These are phyloP conservation scores for Helostoma temminkii DNA, from an alignment of 2,797 vertebrate genomes.

Conservation along the genomic window DNA sequence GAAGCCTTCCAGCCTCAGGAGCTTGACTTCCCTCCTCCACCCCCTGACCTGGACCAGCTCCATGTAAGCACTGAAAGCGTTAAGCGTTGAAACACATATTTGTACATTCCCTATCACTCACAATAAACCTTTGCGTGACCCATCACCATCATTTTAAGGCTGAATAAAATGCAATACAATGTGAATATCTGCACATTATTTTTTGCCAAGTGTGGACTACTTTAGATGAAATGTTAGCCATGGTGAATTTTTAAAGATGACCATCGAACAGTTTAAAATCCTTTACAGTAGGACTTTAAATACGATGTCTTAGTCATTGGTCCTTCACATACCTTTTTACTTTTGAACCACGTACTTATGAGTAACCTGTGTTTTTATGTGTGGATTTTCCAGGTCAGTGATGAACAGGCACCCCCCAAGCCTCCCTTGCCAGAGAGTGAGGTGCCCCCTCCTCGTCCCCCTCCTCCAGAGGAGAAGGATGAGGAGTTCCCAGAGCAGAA, in stretches of 20 bases:
- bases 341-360: not conserved
- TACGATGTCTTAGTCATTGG: no score
- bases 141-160: no score
- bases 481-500: conserved; percentile 98
- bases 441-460: conserved; percentile 94
- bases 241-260: no score
- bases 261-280: no score
- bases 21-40: conserved; percentile 96
- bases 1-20: conserved; percentile 98
- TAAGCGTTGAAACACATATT: conserved; percentile 14
- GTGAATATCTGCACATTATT: no score
- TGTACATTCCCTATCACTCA: not conserved
- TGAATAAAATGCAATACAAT: no score
- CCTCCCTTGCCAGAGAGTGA: conserved; percentile 96
- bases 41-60: conserved; percentile 96
- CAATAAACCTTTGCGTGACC: not conserved
- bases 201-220: no score
- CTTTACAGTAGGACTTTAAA: no score
- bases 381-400: conserved; percentile 85
- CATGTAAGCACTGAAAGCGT: conserved; percentile 90
- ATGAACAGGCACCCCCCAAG: conserved; percentile 96
- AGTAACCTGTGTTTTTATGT: conserved; percentile 3
- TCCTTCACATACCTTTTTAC: not conserved
- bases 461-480: conserved; percentile 97
- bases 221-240: no score